Base-by-base conservation (phyloP, 2,113 vertebrate species). In the Arizona elegans region DNA sequence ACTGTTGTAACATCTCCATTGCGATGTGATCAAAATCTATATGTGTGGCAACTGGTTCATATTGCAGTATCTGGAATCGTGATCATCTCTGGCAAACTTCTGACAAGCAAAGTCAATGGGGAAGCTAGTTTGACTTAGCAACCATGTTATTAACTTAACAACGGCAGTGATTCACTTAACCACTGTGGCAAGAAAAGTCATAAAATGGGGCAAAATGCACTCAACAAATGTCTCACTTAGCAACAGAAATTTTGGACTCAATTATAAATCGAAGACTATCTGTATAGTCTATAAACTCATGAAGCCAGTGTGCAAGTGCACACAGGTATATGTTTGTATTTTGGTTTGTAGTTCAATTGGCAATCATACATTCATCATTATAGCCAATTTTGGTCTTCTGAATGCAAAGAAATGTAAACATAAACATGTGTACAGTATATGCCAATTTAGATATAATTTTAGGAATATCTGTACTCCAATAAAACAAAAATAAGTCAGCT, bases 401-500 rank as follows among this genome's bases (percentile, higher is more conserved):
- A 38, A 75, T 75, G n/a, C 65, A 75, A 75, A 75, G 70, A 75
- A 75, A 75, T 75, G 70, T 75, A 75, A 75, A 33, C 13, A 75
- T 17, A 75, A 75, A 75, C 1, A 2, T 75, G 15, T 38, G n/a
- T 38, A 15, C n/a, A 33, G n/a, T 75, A 33, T 33, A 33, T 75
- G 70, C 70, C n/a, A 38, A 17, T 75, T 33, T 33, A 75, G 15
- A 75, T 75, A 6, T 17, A 75, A 75, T 75, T 75, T 75, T 75
- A 33, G 6, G 13, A 33, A 33, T 38, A 75, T 17, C 70, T 33
- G 29, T 17, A 75, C 1, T 75, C n/a, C 6, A 38, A 38, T 75
- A 19, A 75, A 75, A 75, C n/a, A 75, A 62, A 58, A 58, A n/a
- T n/a, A 65, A 29, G 62, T 65, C 91, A 93, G 53, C 94, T 96